phyloP scores from a whole-genome alignment of 2,797 vertebrate genomes.

The Lateolabrax maculatus region DNA sequence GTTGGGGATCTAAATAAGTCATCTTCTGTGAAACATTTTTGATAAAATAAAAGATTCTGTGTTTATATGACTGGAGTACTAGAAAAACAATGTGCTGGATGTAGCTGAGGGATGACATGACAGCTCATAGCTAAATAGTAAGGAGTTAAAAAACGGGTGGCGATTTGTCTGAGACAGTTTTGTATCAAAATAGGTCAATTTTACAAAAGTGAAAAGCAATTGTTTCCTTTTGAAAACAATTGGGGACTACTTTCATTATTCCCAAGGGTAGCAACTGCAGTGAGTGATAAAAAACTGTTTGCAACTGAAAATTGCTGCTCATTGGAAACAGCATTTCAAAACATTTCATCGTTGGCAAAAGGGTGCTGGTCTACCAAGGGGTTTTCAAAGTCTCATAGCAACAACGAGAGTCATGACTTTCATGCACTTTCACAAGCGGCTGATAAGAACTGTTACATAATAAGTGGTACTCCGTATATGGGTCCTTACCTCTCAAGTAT shows the following conservation, averaged over 20 bases:
- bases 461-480: slow-evolving; percentile 4
- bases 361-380: slow-evolving; percentile 4
- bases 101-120: background rate
- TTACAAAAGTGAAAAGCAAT: background rate
- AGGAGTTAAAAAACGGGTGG: background rate
- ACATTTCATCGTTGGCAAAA: slow-evolving; percentile 30
- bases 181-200: slow-evolving; percentile 5
- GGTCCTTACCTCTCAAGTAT: slow-evolving; percentile 54
- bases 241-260: slow-evolving; percentile 9
- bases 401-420: slow-evolving; percentile 50
- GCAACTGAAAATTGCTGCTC: slow-evolving; percentile 4
- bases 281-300: background rate
- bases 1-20: background rate
- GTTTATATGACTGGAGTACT: background rate
- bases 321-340: background rate
- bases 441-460: slow-evolving; percentile 49
- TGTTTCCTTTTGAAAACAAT: background rate
- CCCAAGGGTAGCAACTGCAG: background rate
- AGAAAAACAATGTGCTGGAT: background rate
- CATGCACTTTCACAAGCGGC: slow-evolving; percentile 37
- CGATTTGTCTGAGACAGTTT: background rate
- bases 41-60: slow-evolving; percentile 3
- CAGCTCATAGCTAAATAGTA: background rate
- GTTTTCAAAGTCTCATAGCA: slow-evolving; percentile 44
- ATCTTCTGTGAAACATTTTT: background rate